Evolutionary conservation across 2,797 vertebrate species (phyloP), one percentile per base, ranked within the genome.

Genomic region (Acanthis flammea): DNA sequence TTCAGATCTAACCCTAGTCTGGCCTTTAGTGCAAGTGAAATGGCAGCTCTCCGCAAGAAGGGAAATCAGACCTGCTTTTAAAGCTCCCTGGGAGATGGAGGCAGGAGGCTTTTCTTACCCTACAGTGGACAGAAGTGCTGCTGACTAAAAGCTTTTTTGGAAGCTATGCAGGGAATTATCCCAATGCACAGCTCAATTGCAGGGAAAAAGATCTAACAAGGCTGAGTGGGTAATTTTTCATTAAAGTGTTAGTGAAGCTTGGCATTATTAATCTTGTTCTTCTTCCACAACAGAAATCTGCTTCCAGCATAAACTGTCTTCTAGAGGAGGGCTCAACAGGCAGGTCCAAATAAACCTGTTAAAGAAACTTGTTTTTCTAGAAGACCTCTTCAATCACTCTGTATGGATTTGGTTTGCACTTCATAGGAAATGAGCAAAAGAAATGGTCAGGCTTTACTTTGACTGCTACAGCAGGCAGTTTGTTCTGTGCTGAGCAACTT

Each of bases 151-250:
- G 81, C 28, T 65, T 88, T 92, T 94, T 90, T 78, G 81, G 63
- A 88, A 93, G 31, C 68, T 53, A 12, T 72, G 74, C 89, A 68
- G 78, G 86, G 86, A 90, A 88, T 94, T 95, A 90, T 70, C 79
- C 71, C 63, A 90, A 75, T 57, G 60, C 53, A 58, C 50, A 82
- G 37, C 74, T 92, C 88, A 96, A 13, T 84, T 68, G 75, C 86
- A 94, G 53, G 82, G 90, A 83, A 94, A 96, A 94, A 86, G 72
- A 93, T 94, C 76, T 94, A 95, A 88, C 74, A 88, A 94, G 44
- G 35, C 50, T 1, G 33, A 72, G 57, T 74, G 48, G 65, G 74
- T 86, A 77, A 88, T 77, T 90, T 94, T 91, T 95, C 92, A 86
- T 90, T 88, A 25, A 94, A 88, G 50, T 53, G 60, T 93, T 91